These are phyloP conservation scores for Phrynocephalus vlangalii DNA, from an alignment of 2,797 vertebrate genomes.

Conservation along the genomic window DNA sequence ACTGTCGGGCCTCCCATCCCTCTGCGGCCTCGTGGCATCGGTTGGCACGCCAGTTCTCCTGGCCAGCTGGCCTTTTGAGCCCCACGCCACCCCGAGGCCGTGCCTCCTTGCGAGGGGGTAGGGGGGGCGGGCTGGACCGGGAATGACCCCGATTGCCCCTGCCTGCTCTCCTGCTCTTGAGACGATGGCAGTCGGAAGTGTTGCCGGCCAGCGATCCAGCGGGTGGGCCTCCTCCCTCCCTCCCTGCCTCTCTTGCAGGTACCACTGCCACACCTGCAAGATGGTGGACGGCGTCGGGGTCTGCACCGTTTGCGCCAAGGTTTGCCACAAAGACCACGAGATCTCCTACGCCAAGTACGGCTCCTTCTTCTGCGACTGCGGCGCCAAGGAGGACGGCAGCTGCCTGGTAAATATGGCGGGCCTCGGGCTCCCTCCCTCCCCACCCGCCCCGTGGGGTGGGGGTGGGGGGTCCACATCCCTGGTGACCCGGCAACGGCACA, in stretches of 20 bases:
- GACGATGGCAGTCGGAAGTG: too few species aligned
- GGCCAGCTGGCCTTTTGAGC: too few species aligned
- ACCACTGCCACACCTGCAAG: conserved; percentile 99
- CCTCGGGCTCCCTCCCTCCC: background rate
- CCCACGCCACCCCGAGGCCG: background rate
- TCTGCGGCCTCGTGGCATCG: too few species aligned
- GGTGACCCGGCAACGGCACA: background rate
- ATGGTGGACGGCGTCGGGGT: conserved; percentile 99
- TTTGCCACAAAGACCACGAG: conserved; percentile 99
- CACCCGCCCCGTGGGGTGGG: too few species aligned
- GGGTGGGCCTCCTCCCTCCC: too few species aligned
- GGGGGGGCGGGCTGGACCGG: too few species aligned
- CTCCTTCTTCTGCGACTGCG: conserved; percentile 99
- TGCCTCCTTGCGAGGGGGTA: too few species aligned
- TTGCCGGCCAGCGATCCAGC: too few species aligned
- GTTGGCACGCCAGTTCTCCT: too few species aligned
- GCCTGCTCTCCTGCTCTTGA: too few species aligned
- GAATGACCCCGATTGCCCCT: too few species aligned
- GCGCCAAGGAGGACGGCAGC: conserved; percentile 99
- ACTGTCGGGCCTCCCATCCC: rapidly evolving
- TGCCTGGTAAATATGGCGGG: conserved; percentile 87
- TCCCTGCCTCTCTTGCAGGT: conserved; percentile 78
- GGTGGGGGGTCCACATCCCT: too few species aligned
- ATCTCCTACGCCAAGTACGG: conserved; percentile 99
- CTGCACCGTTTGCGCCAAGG: conserved; percentile 98